Base-by-base conservation (phyloP, 2,888 invertebrate genomes). In the Limnephilus marmoratus region DNA sequence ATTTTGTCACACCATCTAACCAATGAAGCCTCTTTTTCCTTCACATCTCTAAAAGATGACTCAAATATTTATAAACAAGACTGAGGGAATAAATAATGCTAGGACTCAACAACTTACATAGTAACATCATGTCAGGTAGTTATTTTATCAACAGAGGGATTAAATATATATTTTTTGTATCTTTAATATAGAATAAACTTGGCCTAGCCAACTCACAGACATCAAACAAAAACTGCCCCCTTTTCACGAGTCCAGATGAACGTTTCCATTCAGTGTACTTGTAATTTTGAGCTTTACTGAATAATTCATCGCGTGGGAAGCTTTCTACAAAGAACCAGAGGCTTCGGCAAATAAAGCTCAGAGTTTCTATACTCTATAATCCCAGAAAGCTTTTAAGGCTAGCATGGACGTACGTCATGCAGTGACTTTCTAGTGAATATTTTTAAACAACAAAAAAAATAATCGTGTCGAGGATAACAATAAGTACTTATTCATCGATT, bases 271-370 rank as follows among this genome's bases (percentile, higher is more conserved):
- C 37, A 37, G n/a, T 37, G 18, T 34, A 31, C 83, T 83, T 37
- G 24, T 83, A 37, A 18, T 24, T 34, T 83, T 34, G 37, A 83
- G 34, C 37, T 37, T 37, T 83, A 34, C 34, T 83, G 37, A 37
- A 83, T 83, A 83, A 83, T 83, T 83, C 83, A 83, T 18, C 24
- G 83, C 7, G 68, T 68, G 7, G 83, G 24, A 34, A 83, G 34
- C 83, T 24, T 68, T 68, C 68, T 24, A n/a, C 24, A 68, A 68
- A 68, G 68, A 68, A 68, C 68, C 68, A n/a, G 24, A 68, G 68
- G 68, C 68, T 68, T 68, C 24, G 68, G 7, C 68, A 68, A 68
- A 68, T 68, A 68, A 68, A 68, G n/a, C n/a, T n/a, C 2, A 68
- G 68, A n/a, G 9, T 24, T n/a, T 9, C 68, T 68, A 24, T 68